Evolutionary conservation across 2,888 invertebrate species (phyloP).

Genomic region (Therioaphis trifolii): DNA sequence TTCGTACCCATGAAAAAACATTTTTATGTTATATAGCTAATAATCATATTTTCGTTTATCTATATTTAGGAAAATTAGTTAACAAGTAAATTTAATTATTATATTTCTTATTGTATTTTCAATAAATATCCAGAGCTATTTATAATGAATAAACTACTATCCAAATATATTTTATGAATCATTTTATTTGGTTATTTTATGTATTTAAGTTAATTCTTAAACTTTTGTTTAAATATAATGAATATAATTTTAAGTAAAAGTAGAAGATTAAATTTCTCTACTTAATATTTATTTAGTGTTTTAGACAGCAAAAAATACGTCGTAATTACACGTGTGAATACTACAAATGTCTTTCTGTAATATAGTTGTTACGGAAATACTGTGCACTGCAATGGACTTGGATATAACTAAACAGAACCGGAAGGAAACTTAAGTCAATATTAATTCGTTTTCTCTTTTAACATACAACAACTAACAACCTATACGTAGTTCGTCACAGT

Average conservation of each 20-base stretch:
- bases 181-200: not conserved
- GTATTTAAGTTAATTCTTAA: not conserved
- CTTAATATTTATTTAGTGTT: slow-evolving; percentile 41
- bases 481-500: slow-evolving; percentile 37
- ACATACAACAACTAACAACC: slow-evolving; percentile 17
- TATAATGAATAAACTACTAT: too few species aligned
- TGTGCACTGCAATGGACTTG: slow-evolving; percentile 18
- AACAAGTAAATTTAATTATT: not conserved
- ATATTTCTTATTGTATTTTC: too few species aligned
- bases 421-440: slow-evolving; percentile 54
- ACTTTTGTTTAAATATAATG: not conserved
- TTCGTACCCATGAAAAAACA: not conserved
- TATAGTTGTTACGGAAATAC: slow-evolving; percentile 44
- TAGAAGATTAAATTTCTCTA: slow-evolving; percentile 39
- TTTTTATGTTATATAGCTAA: not conserved
- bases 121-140: not conserved
- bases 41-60: too few species aligned
- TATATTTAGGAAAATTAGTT: not conserved
- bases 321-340: slow-evolving; percentile 47
- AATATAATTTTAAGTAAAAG: not conserved
- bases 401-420: slow-evolving; percentile 50
- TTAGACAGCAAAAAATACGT: slow-evolving; percentile 30
- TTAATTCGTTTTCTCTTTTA: slow-evolving; percentile 49
- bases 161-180: too few species aligned
- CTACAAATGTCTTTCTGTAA: slow-evolving; percentile 30